phyloP scores from a whole-genome alignment of 2,113 vertebrate species.

The Strix aluco region DNA sequence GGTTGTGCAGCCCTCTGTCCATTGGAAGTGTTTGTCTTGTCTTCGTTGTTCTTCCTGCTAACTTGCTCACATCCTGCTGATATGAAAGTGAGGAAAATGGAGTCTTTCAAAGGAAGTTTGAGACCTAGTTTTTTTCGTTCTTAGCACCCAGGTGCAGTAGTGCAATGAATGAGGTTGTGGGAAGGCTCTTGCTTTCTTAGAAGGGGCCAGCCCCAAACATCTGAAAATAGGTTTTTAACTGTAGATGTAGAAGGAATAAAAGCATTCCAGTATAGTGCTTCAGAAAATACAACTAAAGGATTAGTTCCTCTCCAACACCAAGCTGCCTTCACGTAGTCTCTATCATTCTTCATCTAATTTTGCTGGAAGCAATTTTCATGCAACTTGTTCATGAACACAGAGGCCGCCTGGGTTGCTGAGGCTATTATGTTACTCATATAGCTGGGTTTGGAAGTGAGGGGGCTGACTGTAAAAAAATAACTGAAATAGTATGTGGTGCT shows the following conservation, averaged over 20 bases:
- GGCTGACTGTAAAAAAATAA: not conserved
- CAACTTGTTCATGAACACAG: not conserved
- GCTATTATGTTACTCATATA: not conserved
- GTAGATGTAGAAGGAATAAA: not conserved
- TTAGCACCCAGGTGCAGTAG: not conserved
- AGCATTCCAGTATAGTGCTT: not conserved
- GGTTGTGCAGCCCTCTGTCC: not conserved
- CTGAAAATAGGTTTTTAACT: not conserved
- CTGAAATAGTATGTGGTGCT: not conserved
- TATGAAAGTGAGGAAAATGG: not conserved
- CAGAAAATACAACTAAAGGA: not conserved
- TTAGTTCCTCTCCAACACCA: not conserved
- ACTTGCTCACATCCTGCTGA: not conserved
- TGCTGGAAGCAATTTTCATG: not conserved
- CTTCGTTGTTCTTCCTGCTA: rapidly evolving
- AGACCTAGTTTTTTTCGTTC: not conserved
- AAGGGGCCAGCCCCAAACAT: not conserved
- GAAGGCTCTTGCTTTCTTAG: not conserved
- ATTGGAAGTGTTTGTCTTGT: not conserved
- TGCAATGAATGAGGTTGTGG: not conserved
- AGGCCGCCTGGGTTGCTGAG: not conserved
- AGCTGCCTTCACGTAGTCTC: not conserved
- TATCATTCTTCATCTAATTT: not conserved
- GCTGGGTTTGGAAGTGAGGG: not conserved
- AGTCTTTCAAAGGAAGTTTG: not conserved